These are phyloP conservation scores for Pogonomyrmex californicus DNA, from an alignment of 1,140 invertebrate genomes.

Conservation along the genomic window DNA sequence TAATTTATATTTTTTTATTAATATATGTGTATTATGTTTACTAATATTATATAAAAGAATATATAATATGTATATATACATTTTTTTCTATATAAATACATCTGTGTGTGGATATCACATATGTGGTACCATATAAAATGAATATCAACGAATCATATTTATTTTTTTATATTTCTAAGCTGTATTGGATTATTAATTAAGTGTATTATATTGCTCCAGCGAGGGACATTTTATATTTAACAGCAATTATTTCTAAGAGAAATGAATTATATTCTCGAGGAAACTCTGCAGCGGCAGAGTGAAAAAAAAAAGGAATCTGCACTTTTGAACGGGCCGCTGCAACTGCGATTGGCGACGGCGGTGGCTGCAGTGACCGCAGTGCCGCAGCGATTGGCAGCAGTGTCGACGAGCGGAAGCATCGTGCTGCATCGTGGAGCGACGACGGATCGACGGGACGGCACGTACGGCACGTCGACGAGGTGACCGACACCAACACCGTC, in stretches of 20 bases:
- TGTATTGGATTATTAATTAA: background rate
- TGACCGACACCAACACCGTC: conserved; percentile 43
- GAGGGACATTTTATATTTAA: background rate
- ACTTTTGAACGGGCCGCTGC: background rate
- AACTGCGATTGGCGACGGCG: background rate
- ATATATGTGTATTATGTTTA: too few species aligned
- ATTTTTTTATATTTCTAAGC: background rate
- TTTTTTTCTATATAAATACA: too few species aligned
- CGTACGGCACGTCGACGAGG: conserved; percentile 58
- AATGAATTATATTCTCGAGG: background rate
- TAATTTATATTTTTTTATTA: too few species aligned
- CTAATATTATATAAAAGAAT: too few species aligned
- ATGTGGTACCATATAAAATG: too few species aligned
- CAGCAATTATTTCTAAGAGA: background rate
- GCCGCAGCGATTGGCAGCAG: conserved; percentile 11
- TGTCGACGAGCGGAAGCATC: background rate
- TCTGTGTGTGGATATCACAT: too few species aligned
- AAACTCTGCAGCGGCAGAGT: background rate
- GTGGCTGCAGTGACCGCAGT: background rate
- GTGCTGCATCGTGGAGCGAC: conserved; percentile 35
- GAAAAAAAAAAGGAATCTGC: background rate
- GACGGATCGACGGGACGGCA: background rate
- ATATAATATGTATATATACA: too few species aligned
- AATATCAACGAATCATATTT: background rate
- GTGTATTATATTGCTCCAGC: background rate